Evolutionary conservation across 2,888 invertebrate species (phyloP), one percentile per base, ranked within the genome.

Genomic region (Nasonia oneida): DNA sequence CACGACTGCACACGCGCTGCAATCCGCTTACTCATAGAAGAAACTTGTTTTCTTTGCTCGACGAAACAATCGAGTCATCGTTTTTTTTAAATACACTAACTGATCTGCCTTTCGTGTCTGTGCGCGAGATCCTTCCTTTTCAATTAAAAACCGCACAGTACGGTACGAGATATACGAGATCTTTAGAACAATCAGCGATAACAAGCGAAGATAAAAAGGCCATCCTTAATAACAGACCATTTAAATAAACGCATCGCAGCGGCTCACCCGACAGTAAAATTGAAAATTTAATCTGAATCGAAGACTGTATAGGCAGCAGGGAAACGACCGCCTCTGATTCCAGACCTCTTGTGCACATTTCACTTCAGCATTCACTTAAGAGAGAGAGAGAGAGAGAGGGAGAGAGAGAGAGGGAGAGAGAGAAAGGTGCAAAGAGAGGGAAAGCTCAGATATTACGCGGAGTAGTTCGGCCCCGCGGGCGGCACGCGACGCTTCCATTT

Each of bases 401-500:
- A 29, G 29, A 29, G 29, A 29, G 29, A 29, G 29, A 29, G 29
- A 29, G 29, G 1, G 29, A 47, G 64, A 81, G 23, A 47, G n/a
- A 53, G 57, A 23, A 61, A 61, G 57, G 57, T 10, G 57, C 23
- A 70, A 67, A 33, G 53, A 50, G n/a, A 39, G 64, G 37, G 47
- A 73, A 23, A 73, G 23, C 39, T 15, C 18, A 18, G 50, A 64
- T 33, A 74, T 39, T 47, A 67, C 3, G 53, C 53, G 15, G 53
- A 29, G 57, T 57, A 33, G 39, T 73, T 37, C 39, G 37, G 71
- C 71, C 37, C 70, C 14, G n/a, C 37, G 12, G 71, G n/a, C 50
- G 33, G 80, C 85, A 77, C 81, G 81, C 81, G 76, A 81, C 76
- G 80, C 76, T 77, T 81, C 81, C 50, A 79, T 81, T 73, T 81